Evolutionary conservation across 2,888 invertebrate genomes (phyloP).

Genomic region (Lycaena phlaeas): DNA sequence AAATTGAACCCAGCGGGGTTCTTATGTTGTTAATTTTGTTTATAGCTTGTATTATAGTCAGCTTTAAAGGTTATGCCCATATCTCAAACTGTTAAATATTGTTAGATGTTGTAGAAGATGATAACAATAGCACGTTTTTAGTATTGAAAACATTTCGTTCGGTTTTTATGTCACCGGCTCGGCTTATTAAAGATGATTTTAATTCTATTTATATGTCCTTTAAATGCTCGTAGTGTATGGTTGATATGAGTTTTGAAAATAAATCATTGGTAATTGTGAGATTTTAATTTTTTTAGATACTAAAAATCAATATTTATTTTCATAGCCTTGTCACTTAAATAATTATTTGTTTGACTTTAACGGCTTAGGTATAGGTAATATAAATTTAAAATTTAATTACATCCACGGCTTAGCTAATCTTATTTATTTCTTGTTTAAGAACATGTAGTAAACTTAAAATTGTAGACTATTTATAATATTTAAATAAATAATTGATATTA

Average conservation of each 20-base stretch:
- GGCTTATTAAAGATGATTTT: constrained; percentile 24
- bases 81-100: constrained; percentile 59
- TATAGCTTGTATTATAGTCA: constrained; percentile 69
- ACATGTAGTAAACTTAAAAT: no score
- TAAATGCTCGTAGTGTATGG: constrained; percentile 15
- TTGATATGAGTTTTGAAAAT: constrained; percentile 11
- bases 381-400: no score
- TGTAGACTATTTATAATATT: no score
- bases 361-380: no score
- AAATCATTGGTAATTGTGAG: constrained; percentile 15
- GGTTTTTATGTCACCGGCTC: constrained; percentile 7
- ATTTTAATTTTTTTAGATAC: constrained; percentile 7
- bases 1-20: constrained; percentile 70
- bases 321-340: no score
- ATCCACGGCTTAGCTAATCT: no score
- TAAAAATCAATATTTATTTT: neutral
- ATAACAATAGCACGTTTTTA: constrained; percentile 61
- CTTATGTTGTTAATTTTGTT: constrained; percentile 73
- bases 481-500: no score
- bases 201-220: constrained; percentile 25
- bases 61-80: constrained; percentile 63
- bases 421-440: no score
- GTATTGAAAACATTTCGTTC: constrained; percentile 49
- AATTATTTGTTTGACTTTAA: no score
- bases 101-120: constrained; percentile 51